Evolutionary conservation across 2,888 invertebrate species (phyloP), one percentile per base, ranked within the genome.

Genomic region (Melanostoma scalare): DNA sequence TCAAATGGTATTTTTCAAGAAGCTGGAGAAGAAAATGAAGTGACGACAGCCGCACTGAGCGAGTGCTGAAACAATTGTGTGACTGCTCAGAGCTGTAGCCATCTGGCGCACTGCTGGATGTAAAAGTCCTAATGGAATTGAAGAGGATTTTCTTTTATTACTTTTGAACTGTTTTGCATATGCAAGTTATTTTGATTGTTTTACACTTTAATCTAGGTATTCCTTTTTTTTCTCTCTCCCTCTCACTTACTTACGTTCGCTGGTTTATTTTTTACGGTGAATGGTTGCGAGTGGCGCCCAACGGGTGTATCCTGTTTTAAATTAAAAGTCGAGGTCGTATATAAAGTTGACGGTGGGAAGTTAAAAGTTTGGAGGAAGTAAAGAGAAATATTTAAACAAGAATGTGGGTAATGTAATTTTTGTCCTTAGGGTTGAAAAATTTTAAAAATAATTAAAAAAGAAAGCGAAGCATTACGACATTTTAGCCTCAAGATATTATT

Each of bases 101-200:
- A 10, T 20, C 3, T 40, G 55, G 10, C 46, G 48, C 42, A 10
- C 44, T 10, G 46, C 10, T 10, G 31, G 20, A 6, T 69, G 46
- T 61, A 52, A 35, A 40, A 38, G 48, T 46, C 67, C 44, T 77
- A 81, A 81, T 81, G 77, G 77, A 77, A 77, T 81, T 81, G 67
- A 72, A 77, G 77, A 72, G 77, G 67, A 81, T 77, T 76, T 76
- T 61, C 60, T 55, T 77, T 72, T 72, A 67, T 67, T 53, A 53
- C 48, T 61, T 63, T 38, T 69, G 30, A 74, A 60, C 63, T 69
- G 69, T 46, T 82, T 69, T 77, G 68, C 72, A 63, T 77, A 31
- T 33, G 46, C 31, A 56, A 56, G 73, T 56, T 68, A 77, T 82
- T 68, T 77, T 73, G 72, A 82, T 68, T 61, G 72, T 68, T 63